A percentile compares a stretch with the other conserved stretches of the same genome.
Conservation (phyloP, 2,888 invertebrate species). For the Stomorhina lunata region DNA sequence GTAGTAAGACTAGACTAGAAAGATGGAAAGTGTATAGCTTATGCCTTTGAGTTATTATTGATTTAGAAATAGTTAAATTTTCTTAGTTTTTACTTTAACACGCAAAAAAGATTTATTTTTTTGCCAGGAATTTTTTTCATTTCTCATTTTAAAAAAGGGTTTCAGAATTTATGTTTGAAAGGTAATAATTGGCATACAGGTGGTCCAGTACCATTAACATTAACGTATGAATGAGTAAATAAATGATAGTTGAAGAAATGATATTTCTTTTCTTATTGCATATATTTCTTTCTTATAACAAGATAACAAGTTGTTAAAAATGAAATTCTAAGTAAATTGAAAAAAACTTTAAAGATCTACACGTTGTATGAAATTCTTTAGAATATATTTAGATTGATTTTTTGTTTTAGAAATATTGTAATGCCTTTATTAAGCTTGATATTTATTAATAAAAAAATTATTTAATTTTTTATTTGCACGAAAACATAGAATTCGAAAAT, state of each 20-base stretch:
- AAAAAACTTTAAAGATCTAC: not conserved
- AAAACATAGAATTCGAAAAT: not conserved
- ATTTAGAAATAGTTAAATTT: slow-evolving; percentile 25
- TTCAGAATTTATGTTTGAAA: slow-evolving; percentile 4
- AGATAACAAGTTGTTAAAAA: slow-evolving; percentile 36
- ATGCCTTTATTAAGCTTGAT: not conserved
- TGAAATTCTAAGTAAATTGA: not conserved
- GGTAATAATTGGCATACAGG: slow-evolving; percentile 35
- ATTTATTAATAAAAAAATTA: not conserved
- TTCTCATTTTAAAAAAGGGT: not conserved
- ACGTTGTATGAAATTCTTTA: not conserved
- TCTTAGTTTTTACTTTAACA: not conserved
- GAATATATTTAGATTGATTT: not conserved
- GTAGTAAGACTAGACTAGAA: not conserved
- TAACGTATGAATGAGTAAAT: not conserved
- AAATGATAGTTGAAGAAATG: slow-evolving; percentile 8
- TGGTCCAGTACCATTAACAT: slow-evolving; percentile 24
- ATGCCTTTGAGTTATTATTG: not conserved
- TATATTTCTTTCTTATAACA: no score
- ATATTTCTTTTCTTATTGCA: no score
- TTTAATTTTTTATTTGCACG: not conserved
- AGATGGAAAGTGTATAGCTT: slow-evolving; percentile 27
- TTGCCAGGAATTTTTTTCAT: slow-evolving; percentile 13
- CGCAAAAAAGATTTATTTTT: not conserved
- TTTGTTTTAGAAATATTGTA: not conserved